phyloP scores from a whole-genome alignment of 2,113 vertebrate species.

The Serilophus lunatus region DNA sequence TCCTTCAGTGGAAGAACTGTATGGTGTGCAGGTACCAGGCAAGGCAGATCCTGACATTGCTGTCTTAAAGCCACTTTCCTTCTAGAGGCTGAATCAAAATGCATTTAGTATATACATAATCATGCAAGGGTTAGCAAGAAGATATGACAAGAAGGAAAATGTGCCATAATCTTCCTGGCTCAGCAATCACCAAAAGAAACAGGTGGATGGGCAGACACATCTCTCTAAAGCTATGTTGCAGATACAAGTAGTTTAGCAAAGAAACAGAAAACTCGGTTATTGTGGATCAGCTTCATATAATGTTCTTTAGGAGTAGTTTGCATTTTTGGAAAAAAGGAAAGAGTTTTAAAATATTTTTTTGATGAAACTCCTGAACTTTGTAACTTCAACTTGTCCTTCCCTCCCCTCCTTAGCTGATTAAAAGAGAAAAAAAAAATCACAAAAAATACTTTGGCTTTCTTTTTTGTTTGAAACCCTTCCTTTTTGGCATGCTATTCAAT shows the following conservation, averaged over 20 bases:
- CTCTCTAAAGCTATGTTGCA: background rate
- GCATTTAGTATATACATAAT: background rate
- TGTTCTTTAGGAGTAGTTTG: background rate
- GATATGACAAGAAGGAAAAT: background rate
- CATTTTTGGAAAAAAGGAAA: background rate
- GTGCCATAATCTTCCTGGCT: background rate
- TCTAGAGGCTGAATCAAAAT: background rate
- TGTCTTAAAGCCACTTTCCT: background rate
- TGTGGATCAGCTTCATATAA: background rate
- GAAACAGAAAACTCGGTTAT: background rate
- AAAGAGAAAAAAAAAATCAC: background rate
- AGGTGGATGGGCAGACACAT: background rate
- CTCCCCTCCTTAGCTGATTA: background rate
- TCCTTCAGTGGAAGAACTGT: rapidly evolving
- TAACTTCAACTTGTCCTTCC: background rate
- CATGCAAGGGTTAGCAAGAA: background rate
- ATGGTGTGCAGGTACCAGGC: rapidly evolving
- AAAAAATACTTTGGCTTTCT: background rate
- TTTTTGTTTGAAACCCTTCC: background rate
- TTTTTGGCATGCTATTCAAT: background rate
- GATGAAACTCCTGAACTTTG: background rate
- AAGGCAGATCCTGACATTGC: background rate
- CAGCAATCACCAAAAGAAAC: background rate
- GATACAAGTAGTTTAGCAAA: background rate
- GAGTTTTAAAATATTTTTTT: background rate